Base-by-base conservation (phyloP, 2,888 invertebrate genomes). In the Venustoraphidia nigricollis region DNA sequence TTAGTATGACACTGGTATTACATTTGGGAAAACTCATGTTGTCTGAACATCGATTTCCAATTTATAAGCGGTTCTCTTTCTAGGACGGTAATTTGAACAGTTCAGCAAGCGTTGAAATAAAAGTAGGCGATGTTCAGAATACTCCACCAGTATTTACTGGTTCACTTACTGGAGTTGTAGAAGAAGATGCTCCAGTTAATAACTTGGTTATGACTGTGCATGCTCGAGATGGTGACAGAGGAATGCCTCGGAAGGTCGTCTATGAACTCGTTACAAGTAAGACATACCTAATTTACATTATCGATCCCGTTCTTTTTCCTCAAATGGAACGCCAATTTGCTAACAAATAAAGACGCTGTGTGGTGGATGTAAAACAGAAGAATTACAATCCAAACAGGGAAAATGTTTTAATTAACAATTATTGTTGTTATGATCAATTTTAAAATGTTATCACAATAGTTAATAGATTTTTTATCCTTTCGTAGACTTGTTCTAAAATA, bases 71-170 rank as follows among this genome's bases (percentile, higher is more conserved):
- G 40, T 17, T 14, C 44, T 50, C 34, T 51, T 59, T 61, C 41
- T 57, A 89, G 88, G 92, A 92, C 62, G 91, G 91, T 0, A 72
- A 74, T 10, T 77, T 85, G 55, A 80, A 80, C 57, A 80, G 81
- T 0, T 77, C 78, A 10, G 80, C 84, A 0, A 78, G 76, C 44
- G 81, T 90, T 10, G 82, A 83, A 58, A 79, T 91, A 34, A 80
- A 82, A 53, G 83, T 93, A 1, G 75, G 79, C 51, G 91, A 92
- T 61, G 81, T 91, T 1, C 92, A 92, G 69, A 89, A 92, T 64
- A 83, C 81, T 1, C 87, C 91, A 0, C 92, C 92, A 0, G 76
- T 83, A 47, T 92, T 92, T 68, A 77, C 79, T 43, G 88, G 88
- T 1, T 78, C 88, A 0, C 69, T 90, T 47, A 81, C 83, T 10